Evolutionary conservation across 2,113 vertebrate species (phyloP).

Genomic region (Psephotus haematonotus): DNA sequence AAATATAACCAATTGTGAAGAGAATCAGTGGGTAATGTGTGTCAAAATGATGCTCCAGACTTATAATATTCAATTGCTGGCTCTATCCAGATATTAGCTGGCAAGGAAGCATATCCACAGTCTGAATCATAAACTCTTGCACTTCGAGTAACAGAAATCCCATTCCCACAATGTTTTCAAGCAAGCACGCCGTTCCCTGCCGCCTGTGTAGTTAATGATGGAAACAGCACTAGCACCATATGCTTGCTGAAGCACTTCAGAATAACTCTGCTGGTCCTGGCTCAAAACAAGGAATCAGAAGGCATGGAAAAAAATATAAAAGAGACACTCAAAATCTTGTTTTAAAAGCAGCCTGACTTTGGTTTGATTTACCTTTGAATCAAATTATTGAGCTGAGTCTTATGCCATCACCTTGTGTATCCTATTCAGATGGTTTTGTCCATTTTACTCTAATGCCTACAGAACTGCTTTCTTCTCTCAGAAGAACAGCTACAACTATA

Average conservation of each 20-base stretch:
- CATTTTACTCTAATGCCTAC: neutral
- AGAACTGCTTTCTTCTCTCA: neutral
- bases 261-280: neutral
- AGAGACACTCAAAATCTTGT: neutral
- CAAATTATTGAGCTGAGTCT: neutral
- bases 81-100: neutral
- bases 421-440: neutral
- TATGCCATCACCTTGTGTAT: neutral
- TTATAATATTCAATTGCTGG: neutral
- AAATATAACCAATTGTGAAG: neutral
- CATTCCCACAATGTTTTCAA: conserved; percentile 10
- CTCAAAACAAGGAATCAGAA: neutral
- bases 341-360: neutral
- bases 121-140: neutral
- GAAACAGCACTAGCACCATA: neutral
- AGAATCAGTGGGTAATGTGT: neutral
- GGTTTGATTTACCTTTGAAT: neutral
- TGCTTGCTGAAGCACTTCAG: neutral
- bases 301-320: neutral
- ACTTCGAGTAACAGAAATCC: neutral
- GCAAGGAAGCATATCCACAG: neutral
- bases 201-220: neutral
- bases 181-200: neutral
- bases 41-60: neutral
- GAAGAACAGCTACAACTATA: neutral